A percentile compares a stretch with the other conserved stretches of the same genome.
Evolutionary conservation across 2,797 vertebrate genomes (phyloP).

Genomic region (Saguinus oedipus): DNA sequence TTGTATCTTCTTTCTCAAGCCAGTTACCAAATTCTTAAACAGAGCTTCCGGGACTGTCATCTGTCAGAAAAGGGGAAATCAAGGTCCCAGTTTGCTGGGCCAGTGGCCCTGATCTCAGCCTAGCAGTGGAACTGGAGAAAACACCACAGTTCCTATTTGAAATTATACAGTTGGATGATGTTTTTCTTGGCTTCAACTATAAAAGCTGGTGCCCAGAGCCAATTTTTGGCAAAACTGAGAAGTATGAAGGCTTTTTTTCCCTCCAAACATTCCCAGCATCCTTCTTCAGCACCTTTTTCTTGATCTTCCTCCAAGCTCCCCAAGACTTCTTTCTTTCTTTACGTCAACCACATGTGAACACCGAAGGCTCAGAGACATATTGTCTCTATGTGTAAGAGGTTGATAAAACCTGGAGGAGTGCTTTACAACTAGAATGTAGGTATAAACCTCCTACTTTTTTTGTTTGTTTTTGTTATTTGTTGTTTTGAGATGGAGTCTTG

Average conservation of each 20-base stretch:
- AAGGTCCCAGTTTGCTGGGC: background rate
- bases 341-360: background rate
- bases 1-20: background rate
- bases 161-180: slow-evolving; percentile 57
- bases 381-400: background rate
- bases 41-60: background rate
- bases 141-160: slow-evolving; percentile 26
- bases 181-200: slow-evolving; percentile 68
- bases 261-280: slow-evolving; percentile 43
- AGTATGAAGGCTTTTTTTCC: background rate
- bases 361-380: background rate
- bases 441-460: background rate
- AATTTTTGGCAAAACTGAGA: slow-evolving; percentile 61
- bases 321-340: slow-evolving; percentile 17
- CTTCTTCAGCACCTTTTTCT: slow-evolving; percentile 54
- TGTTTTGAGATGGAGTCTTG: background rate
- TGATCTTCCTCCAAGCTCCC: slow-evolving; percentile 19
- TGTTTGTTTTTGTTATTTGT: background rate
- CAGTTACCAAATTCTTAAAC: background rate
- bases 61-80: background rate
- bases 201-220: slow-evolving; percentile 65
- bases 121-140: slow-evolving; percentile 34
- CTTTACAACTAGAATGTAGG: background rate
- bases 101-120: background rate
- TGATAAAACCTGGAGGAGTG: background rate